phyloP scores from a whole-genome alignment of 2,113 vertebrate genomes.

The Collichthys lucidus region DNA sequence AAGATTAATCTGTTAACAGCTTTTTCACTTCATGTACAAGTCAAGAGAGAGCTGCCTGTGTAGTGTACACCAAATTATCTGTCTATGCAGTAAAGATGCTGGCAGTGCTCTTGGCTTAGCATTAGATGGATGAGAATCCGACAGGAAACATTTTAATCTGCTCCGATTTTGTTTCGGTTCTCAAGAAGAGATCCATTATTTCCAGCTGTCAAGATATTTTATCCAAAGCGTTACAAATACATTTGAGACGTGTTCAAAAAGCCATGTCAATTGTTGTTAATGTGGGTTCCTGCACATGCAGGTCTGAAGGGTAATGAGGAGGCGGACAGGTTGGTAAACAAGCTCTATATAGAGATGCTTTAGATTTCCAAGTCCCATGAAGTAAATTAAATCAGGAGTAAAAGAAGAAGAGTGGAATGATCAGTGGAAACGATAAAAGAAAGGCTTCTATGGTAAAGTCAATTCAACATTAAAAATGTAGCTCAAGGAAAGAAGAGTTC shows the following conservation, averaged over 20 bases:
- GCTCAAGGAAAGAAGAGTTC: neutral
- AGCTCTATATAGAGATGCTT: neutral
- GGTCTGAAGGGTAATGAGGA: neutral
- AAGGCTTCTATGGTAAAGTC: neutral
- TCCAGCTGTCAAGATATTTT: neutral
- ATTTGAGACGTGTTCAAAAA: neutral
- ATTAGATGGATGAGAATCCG: neutral
- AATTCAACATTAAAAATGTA: neutral
- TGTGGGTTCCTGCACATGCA: neutral
- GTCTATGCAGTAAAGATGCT: neutral
- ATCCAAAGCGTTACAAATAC: neutral
- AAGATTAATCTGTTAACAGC: neutral
- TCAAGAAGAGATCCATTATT: neutral
- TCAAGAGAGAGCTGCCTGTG: neutral
- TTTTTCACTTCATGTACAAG: no score
- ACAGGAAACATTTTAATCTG: neutral
- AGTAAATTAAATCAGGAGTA: neutral
- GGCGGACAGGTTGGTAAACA: neutral
- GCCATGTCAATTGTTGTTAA: neutral
- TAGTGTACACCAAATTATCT: neutral
- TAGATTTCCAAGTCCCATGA: neutral
- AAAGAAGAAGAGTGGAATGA: neutral
- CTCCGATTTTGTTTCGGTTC: neutral
- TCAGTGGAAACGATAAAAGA: neutral
- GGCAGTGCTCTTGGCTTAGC: neutral